Evolutionary conservation across 2,888 invertebrate genomes (phyloP).

Genomic region (Lumbricus terrestris): DNA sequence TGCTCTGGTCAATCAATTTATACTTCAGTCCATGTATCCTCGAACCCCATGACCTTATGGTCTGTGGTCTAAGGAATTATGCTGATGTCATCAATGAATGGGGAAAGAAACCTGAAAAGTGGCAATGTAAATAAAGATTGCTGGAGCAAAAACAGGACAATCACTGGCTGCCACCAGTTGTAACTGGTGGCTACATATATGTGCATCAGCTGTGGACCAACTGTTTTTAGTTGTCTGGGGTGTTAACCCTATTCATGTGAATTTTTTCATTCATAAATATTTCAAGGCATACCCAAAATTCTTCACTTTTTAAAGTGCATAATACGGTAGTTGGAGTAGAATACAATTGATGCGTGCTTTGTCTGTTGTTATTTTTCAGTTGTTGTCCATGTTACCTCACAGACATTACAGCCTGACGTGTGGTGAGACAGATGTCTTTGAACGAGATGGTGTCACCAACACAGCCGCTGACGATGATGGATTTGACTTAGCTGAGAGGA

Average conservation of each 20-base stretch:
- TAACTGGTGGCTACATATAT: neutral
- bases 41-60: no score
- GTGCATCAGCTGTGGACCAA: neutral
- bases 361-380: neutral
- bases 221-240: neutral
- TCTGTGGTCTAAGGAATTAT: neutral
- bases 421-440: conserved; percentile 5
- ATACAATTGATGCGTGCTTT: neutral
- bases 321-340: neutral
- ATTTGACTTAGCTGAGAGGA: neutral
- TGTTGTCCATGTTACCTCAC: conserved; percentile 5
- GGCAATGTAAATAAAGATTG: no score
- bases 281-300: neutral
- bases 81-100: neutral
- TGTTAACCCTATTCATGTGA: neutral
- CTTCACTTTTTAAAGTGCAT: neutral
- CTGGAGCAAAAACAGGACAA: no score
- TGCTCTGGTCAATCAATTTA: no score
- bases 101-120: no score
- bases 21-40: no score
- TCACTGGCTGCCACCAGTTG: no score
- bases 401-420: conserved; percentile 3
- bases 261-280: no score
- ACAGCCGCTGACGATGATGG: conserved; percentile 5
- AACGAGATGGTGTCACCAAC: neutral